phyloP scores from a whole-genome alignment of 30 jellyfish, hydroid and myxozoan genomes.

The Pseudorhiza aurosa region DNA sequence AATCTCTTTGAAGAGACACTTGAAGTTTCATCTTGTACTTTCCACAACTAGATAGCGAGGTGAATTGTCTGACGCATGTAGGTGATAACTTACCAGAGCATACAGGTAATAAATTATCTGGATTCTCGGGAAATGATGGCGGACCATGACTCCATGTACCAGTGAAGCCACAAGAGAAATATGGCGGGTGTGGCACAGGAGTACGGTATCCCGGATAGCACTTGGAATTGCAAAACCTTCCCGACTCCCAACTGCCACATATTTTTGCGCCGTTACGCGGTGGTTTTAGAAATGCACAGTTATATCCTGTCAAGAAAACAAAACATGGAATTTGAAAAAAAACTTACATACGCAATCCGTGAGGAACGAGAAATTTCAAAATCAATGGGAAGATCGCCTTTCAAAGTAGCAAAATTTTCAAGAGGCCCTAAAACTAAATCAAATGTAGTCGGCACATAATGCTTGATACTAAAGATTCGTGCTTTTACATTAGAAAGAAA shows the following conservation, averaged over 20 bases:
- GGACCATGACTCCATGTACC: constrained; percentile 99
- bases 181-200: constrained; percentile 81
- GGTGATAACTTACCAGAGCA: constrained; percentile 82
- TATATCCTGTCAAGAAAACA: constrained; percentile 74
- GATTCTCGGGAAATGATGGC: constrained; percentile 87
- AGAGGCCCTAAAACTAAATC: no score
- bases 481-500: no score
- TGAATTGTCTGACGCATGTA: no score
- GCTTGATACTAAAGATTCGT: no score
- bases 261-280: constrained; percentile 69
- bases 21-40: no score
- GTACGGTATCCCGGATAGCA: constrained; percentile 58
- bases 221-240: constrained; percentile 78
- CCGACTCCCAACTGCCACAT: constrained; percentile 94
- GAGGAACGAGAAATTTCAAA: no score
- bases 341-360: no score
- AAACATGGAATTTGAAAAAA: neutral
- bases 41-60: no score
- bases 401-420: no score
- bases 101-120: constrained; percentile 72
- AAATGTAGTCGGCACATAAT: no score
- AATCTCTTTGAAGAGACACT: no score
- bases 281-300: constrained; percentile 70
- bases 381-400: no score
- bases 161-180: constrained; percentile 77